These are phyloP conservation scores for Tupaia tana DNA, from an alignment of 2,113 vertebrate genomes.

Conservation along the genomic window DNA sequence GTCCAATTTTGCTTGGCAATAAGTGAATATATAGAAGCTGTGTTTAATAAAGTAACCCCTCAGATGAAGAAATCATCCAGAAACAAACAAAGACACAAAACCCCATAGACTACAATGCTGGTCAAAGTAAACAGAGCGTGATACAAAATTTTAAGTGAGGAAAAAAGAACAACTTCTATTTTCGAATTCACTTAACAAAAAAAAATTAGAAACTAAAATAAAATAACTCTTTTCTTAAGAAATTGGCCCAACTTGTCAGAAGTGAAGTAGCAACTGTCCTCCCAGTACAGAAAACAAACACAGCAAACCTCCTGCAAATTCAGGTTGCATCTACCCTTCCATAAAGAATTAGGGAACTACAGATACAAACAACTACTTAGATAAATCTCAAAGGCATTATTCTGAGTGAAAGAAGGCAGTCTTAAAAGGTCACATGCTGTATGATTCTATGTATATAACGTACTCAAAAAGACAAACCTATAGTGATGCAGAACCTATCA, in stretches of 20 bases:
- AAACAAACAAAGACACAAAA: background rate
- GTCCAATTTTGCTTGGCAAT: background rate
- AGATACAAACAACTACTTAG: no score
- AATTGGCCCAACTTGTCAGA: background rate
- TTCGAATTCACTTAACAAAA: slow-evolving; percentile 1
- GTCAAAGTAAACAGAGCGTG: background rate
- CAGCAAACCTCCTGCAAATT: background rate
- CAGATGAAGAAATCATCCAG: background rate
- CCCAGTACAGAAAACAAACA: background rate
- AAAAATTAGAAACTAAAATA: background rate
- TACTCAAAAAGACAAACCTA: no score
- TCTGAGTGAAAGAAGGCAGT: no score
- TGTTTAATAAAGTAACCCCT: background rate
- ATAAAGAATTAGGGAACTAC: background rate
- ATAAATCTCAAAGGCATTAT: no score
- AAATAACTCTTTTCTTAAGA: background rate
- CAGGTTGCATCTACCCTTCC: background rate
- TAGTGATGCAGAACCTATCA: no score
- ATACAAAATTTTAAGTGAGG: background rate
- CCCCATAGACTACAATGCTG: background rate
- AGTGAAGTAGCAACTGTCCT: background rate
- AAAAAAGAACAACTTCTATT: background rate
- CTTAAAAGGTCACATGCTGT: no score
- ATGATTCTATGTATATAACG: no score
- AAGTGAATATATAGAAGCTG: background rate